Evolutionary conservation across 2,888 invertebrate species (phyloP), one percentile per base, ranked within the genome.

Genomic region (Apocheima hispidaria): DNA sequence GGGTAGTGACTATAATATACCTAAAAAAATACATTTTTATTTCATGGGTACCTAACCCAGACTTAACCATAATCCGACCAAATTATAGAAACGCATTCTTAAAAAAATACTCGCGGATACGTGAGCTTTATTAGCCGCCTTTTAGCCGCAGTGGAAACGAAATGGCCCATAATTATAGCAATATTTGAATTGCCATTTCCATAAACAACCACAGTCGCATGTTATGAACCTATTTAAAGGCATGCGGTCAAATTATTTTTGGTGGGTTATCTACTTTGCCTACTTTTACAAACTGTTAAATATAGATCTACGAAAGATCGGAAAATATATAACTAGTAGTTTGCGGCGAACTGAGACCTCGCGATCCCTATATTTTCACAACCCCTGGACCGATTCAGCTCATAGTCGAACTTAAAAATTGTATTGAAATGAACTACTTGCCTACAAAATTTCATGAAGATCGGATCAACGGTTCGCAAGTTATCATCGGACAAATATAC

Each of bases 91-190:
- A 79, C 73, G 74, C 67, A 77, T 80, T 79, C 80, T 83, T 78
- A 71, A 78, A 81, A 82, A 82, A 75, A 49, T 35, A 41, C 20
- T 77, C 70, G 79, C 70, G 68, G 69, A 78, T 79, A 84, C 81
- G 81, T 79, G 81, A 80, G 82, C 78, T 84, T 86, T 87, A 87
- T 84, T 86, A 81, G 79, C 79, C 79, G 75, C 79, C 86, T 87
- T 86, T 84, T 86, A 81, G 79, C 79, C 79, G 75, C 79, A 71
- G 80, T 86, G 78, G 84, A 80, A 87, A 86, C 79, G 80, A 81
- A 89, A 88, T 82, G 83, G 83, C 84, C 80, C 83, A 79, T 88
- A 88, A 88, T 88, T 87, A 88, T 82, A 86, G 87, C 83, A 82
- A 84, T 88, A 86, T 87, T 87, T 83, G 86, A 87, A 86, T 84